Conservation (phyloP, 2,113 vertebrate species). For the Urocynchramus pylzowi region DNA sequence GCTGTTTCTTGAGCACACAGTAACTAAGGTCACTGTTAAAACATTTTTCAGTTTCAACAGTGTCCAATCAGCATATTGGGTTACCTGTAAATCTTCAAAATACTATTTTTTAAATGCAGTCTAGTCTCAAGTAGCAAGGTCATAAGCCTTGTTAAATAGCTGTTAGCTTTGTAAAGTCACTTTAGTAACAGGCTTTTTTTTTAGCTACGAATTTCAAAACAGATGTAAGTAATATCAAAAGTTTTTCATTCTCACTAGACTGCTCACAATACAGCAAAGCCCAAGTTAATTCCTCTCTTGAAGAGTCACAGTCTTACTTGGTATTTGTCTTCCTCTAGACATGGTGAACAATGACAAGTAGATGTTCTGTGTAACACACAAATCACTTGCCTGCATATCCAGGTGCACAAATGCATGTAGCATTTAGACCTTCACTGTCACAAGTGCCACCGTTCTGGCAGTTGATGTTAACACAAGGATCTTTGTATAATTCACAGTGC, state of each 20-base stretch:
- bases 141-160: not conserved
- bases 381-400: constrained; percentile 83
- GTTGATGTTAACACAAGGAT: constrained; percentile 87
- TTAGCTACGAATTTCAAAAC: not conserved
- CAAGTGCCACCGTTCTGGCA: constrained; percentile 93
- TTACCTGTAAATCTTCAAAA: constrained; percentile 9
- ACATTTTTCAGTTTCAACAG: not conserved
- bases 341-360: not conserved
- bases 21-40: not conserved
- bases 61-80: not conserved
- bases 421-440: constrained; percentile 83
- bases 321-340: not conserved
- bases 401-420: constrained; percentile 84
- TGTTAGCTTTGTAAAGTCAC: not conserved
- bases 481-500: constrained; percentile 92
- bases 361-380: not conserved
- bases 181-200: not conserved
- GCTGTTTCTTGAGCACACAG: not conserved
- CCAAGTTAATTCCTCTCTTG: not conserved
- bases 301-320: not conserved
- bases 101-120: not conserved
- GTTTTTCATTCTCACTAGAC: not conserved
- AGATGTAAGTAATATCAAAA: not conserved
- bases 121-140: not conserved
- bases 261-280: not conserved